These are phyloP conservation scores for Meliscaeva auricollis DNA, from an alignment of 2,888 invertebrate genomes.

Conservation along the genomic window DNA sequence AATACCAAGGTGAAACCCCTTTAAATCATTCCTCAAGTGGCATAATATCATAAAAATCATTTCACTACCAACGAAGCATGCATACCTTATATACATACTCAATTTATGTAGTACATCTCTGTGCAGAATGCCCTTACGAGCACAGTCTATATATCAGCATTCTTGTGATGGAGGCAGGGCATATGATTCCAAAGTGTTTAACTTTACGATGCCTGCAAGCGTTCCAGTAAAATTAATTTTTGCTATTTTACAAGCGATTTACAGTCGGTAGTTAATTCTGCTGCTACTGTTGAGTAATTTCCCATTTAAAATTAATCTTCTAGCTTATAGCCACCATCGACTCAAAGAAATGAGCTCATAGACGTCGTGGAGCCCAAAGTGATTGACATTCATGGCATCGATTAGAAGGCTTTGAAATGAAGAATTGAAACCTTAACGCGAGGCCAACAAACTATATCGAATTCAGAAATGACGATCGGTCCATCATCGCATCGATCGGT, in stretches of 20 bases:
- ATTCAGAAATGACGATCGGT: slow-evolving; percentile 25
- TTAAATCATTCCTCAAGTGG: slow-evolving; percentile 74
- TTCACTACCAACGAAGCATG: slow-evolving; percentile 32
- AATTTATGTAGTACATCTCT: not conserved
- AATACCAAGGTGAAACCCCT: slow-evolving; percentile 52
- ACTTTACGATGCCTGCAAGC: slow-evolving; percentile 69
- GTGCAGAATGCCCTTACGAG: not conserved
- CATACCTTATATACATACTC: not conserved
- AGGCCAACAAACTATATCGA: slow-evolving; percentile 67
- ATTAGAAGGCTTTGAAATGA: slow-evolving; percentile 30
- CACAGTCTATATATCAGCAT: not conserved
- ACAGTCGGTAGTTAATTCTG: slow-evolving; percentile 64
- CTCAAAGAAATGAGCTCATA: slow-evolving; percentile 8
- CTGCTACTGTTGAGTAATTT: slow-evolving; percentile 74
- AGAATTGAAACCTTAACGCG: slow-evolving; percentile 47
- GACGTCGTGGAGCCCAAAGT: slow-evolving; percentile 28
- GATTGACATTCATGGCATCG: slow-evolving; percentile 71
- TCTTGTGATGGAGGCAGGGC: slow-evolving; percentile 29
- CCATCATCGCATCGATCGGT: not conserved
- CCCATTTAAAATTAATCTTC: slow-evolving; percentile 54
- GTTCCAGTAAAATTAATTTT: slow-evolving; percentile 76
- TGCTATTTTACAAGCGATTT: slow-evolving; percentile 76
- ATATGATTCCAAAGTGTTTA: slow-evolving; percentile 33
- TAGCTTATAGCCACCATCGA: not conserved
- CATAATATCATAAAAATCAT: slow-evolving; percentile 64